A percentile compares a stretch with the other conserved stretches of the same genome.
phyloP scores from a whole-genome alignment of 2,888 invertebrate species.

The Nomada hirtipes region DNA sequence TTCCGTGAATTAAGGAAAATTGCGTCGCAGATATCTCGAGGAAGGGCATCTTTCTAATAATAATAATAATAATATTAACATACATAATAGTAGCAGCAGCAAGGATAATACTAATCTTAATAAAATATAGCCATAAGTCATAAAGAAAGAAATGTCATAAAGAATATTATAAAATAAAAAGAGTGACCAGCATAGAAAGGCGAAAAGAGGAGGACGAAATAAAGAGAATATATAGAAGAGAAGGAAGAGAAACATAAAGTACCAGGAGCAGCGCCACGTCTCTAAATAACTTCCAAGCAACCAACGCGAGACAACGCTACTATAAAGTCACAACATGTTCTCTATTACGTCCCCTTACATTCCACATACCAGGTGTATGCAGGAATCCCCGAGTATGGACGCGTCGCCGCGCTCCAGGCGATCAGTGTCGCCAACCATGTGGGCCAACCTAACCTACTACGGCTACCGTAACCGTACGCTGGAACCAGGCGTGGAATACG shows the following conservation, averaged over 20 bases:
- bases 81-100: no score
- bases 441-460: slow-evolving; percentile 53
- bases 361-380: slow-evolving; percentile 29
- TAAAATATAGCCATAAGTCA: no score
- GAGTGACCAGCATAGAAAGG: not conserved
- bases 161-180: not conserved
- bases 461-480: slow-evolving; percentile 54
- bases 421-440: slow-evolving; percentile 36
- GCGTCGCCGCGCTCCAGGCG: slow-evolving; percentile 46
- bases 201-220: not conserved
- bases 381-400: slow-evolving; percentile 19
- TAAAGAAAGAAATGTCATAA: no score
- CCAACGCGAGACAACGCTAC: no score
- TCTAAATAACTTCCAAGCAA: no score
- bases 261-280: no score
- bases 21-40: no score
- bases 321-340: slow-evolving; percentile 28
- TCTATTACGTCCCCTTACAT: slow-evolving; percentile 13
- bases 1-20: not conserved
- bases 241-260: no score
- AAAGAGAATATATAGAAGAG: not conserved
- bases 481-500: slow-evolving; percentile 64
- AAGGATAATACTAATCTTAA: no score
- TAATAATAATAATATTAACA: no score
- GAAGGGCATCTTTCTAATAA: no score